Evolutionary conservation across 2,113 vertebrate species (phyloP).

Genomic region (Epinephelus cyanopodus): DNA sequence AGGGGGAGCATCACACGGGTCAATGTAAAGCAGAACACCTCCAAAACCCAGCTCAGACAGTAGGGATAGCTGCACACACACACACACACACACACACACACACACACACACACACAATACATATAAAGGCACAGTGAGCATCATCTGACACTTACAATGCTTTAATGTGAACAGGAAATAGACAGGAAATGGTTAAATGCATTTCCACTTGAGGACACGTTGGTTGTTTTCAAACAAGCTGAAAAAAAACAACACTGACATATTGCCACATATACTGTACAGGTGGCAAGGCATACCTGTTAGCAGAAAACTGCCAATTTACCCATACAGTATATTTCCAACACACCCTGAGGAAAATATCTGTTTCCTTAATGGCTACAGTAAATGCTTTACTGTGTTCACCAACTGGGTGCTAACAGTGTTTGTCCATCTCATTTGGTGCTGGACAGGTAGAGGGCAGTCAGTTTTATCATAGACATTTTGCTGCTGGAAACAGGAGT

Average conservation of each 20-base stretch:
- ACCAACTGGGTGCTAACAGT: not conserved
- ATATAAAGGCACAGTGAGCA: not conserved
- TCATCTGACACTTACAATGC: not conserved
- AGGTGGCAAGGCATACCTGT: not conserved
- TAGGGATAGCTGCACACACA: conserved; percentile 87
- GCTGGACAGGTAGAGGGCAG: not conserved
- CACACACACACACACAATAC: conserved; percentile 6
- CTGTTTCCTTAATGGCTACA: not conserved
- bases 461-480: not conserved
- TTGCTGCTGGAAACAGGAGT: not conserved
- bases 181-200: not conserved
- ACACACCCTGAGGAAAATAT: not conserved
- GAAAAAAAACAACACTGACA: not conserved
- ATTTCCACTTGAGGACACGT: not conserved
- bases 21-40: conserved; percentile 90
- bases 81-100: too few species aligned
- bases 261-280: not conserved
- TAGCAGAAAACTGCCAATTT: not conserved
- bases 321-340: not conserved
- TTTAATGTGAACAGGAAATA: not conserved
- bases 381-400: not conserved
- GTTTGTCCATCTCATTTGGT: not conserved
- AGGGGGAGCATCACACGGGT: conserved; percentile 91
- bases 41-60: conserved; percentile 90
- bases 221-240: not conserved